Base-by-base conservation (phyloP, 2,113 vertebrate genomes). In the Sapajus apella region DNA sequence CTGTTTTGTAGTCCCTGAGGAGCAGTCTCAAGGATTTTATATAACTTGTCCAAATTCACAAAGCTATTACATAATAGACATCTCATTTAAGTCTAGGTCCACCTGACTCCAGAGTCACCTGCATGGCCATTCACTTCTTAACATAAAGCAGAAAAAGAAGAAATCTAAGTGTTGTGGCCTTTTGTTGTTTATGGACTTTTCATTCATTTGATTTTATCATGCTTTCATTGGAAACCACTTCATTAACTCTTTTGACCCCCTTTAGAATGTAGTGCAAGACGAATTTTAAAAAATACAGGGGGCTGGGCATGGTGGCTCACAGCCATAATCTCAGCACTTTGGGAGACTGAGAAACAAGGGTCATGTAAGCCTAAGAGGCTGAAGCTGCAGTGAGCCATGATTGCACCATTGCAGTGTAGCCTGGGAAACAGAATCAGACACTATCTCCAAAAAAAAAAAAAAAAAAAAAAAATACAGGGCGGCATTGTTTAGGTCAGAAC, bases 161-260 rank as follows among this genome's bases (percentile, higher is more conserved):
- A 7, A 10, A 20, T 37, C 55, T 50, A 20, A 58, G n/a, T 58
- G 58, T 32, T 40, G 6, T n/a, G 52, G 14, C 21, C 73, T 73
- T 82, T 27, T 45, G 27, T 47, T 66, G 18, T 66, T 90, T 70
- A 35, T 37, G 14, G 21, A 52, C 66, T 80, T 95, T 17, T 52
- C 14, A 73, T 52, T 93, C n/a, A 66, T 43, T 93, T 87, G 43
- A 66, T 86, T 94, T 92, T 73, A 47, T 87, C 50, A 70, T 58
- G 21, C 18, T 95, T 97, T 52, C 61, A 76, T 72, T 75, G 35
- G 76, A 70, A 95, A 47, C 43, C 35, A 40, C 88, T 89, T 75
- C 43, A 77, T 5, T 92, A 27, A 70, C 50, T 68, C 1, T 47
- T 89, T 70, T 64, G 25, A 97, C 43, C 13, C 4, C 7, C 14